Conservation (phyloP, 2,888 invertebrate species). For the Ochlodes sylvanus region DNA sequence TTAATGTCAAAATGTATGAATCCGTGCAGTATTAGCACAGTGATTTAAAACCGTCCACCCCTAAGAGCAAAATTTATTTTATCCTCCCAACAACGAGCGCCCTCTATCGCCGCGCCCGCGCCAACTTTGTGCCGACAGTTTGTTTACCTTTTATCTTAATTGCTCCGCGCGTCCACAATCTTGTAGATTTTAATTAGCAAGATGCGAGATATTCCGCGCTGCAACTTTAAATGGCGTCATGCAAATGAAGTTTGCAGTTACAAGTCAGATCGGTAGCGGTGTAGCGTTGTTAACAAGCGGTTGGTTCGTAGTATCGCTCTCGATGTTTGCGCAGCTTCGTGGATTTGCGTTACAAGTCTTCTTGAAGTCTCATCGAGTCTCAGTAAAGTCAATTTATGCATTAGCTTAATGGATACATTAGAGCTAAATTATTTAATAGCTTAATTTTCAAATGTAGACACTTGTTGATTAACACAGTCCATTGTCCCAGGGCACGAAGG, state of each 20-base stretch:
- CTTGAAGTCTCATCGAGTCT: background rate
- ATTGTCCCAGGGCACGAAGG: too few species aligned
- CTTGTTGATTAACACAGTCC: too few species aligned
- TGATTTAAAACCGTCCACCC: too few species aligned
- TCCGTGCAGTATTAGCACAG: too few species aligned
- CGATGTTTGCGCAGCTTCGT: background rate
- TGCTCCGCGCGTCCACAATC: conserved; percentile 27
- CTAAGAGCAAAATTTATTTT: background rate
- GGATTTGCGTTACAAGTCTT: background rate
- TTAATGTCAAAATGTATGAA: too few species aligned
- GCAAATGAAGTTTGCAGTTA: conserved; percentile 18
- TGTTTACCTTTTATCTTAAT: conserved; percentile 33
- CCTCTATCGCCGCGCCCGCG: conserved; percentile 7
- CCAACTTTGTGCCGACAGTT: conserved; percentile 14
- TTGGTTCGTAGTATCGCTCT: background rate
- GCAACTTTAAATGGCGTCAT: conserved; percentile 21
- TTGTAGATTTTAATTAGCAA: conserved; percentile 34
- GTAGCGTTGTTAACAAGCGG: background rate
- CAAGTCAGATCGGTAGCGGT: conserved; percentile 16
- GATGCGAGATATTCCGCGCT: conserved; percentile 27
- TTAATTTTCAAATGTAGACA: too few species aligned
- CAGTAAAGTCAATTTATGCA: too few species aligned
- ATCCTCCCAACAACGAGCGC: background rate
- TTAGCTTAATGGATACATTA: too few species aligned
- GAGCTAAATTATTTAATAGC: too few species aligned